Conservation (phyloP, 2,888 invertebrate species). For the Tanypteryx hageni region DNA sequence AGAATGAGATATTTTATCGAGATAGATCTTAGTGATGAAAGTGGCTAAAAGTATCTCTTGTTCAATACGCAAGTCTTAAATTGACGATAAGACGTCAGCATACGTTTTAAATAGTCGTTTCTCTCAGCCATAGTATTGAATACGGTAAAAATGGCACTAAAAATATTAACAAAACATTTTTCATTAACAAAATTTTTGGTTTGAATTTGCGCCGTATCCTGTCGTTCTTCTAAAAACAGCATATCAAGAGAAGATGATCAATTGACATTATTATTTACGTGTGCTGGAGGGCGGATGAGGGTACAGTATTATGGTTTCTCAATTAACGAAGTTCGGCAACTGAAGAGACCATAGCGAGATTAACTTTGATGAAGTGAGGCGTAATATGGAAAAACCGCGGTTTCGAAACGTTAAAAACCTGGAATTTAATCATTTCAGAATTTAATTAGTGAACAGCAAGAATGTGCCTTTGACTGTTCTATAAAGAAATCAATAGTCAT, state of each 20-base stretch:
- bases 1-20: too few species aligned
- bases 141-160: too few species aligned
- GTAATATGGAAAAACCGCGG: neutral
- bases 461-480: neutral
- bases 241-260: neutral
- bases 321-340: neutral
- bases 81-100: too few species aligned
- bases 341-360: neutral
- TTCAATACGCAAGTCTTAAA: too few species aligned
- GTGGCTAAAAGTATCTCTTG: too few species aligned
- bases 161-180: too few species aligned
- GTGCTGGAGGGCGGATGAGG: neutral
- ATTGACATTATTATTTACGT: neutral
- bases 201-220: neutral
- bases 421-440: conserved; percentile 13
- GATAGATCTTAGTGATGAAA: too few species aligned
- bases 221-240: neutral
- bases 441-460: neutral
- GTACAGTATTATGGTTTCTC: neutral
- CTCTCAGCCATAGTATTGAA: too few species aligned
- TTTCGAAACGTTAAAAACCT: neutral
- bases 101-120: too few species aligned
- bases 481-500: too few species aligned
- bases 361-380: conserved; percentile 16
- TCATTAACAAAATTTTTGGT: neutral